Percentiles rank a stretch among this genome's conserved stretches.
Evolutionary conservation across 2,888 invertebrate species (phyloP).

Genomic region (Bombylius major): DNA sequence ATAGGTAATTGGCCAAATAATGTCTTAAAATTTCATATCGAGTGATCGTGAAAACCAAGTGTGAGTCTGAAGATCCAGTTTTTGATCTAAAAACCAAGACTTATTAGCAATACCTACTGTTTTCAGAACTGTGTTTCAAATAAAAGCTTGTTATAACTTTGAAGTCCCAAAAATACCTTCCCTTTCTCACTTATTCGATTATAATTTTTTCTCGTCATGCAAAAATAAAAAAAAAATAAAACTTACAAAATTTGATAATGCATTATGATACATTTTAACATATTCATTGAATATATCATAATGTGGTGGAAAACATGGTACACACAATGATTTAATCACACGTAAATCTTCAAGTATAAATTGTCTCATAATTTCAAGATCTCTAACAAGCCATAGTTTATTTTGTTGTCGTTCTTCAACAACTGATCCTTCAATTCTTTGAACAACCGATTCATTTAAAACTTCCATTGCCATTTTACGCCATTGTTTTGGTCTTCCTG

Average conservation of each 20-base stretch:
- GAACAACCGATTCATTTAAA: constrained; percentile 62
- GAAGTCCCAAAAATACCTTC: not conserved
- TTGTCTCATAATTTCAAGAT: constrained; percentile 78
- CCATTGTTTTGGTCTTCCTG: constrained; percentile 90
- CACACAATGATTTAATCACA: constrained; percentile 78
- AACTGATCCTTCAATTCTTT: constrained; percentile 87
- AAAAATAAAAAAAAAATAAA: not conserved
- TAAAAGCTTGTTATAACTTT: no score
- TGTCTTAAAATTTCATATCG: no score
- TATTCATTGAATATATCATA: constrained; percentile 88
- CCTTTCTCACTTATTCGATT: not conserved
- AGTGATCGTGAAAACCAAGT: no score
- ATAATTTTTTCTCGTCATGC: not conserved
- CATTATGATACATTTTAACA: constrained; percentile 86
- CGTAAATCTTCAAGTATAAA: constrained; percentile 81
- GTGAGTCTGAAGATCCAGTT: no score
- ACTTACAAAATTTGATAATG: constrained; percentile 66
- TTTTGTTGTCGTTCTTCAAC: constrained; percentile 81
- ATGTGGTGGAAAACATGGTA: constrained; percentile 90
- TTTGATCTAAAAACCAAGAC: no score
- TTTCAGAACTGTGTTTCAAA: no score
- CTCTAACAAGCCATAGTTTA: constrained; percentile 91
- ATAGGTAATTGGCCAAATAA: no score
- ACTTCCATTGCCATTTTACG: constrained; percentile 73
- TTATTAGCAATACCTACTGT: no score